phyloP scores from a whole-genome alignment of 1,140 invertebrate genomes.

The Camponotus vicinus region DNA sequence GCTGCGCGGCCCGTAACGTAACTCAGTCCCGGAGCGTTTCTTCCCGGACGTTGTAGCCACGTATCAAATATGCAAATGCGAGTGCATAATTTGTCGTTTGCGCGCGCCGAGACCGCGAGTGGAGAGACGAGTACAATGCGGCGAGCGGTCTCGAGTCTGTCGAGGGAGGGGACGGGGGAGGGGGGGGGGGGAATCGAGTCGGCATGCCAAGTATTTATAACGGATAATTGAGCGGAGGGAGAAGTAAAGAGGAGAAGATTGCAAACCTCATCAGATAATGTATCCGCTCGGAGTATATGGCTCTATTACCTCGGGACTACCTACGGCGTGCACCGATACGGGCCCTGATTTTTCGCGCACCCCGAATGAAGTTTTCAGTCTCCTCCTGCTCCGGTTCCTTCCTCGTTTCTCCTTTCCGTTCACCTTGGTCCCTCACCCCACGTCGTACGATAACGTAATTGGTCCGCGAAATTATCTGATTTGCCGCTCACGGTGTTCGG shows the following conservation, averaged over 20 bases:
- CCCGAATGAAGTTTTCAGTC: constrained; percentile 62
- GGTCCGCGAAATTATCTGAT: constrained; percentile 78
- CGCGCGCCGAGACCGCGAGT: constrained; percentile 51
- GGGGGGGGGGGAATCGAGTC: background rate
- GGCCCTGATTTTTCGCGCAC: constrained; percentile 34
- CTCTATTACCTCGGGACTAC: constrained; percentile 77
- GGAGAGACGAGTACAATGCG: constrained; percentile 72
- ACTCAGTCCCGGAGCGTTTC: constrained; percentile 71
- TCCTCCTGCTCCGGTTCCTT: background rate
- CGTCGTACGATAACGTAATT: constrained; percentile 75
- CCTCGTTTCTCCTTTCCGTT: background rate
- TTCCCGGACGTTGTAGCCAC: constrained; percentile 73
- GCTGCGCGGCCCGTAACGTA: constrained; percentile 66
- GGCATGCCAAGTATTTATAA: constrained; percentile 62
- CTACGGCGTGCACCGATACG: constrained; percentile 27
- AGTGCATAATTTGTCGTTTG: constrained; percentile 78
- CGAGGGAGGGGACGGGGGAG: background rate
- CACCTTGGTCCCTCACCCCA: constrained; percentile 10
- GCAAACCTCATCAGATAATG: constrained; percentile 79
- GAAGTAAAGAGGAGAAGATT: constrained; percentile 14
- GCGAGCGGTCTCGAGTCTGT: background rate
- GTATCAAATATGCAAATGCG: constrained; percentile 81
- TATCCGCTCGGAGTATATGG: constrained; percentile 59
- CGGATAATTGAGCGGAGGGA: background rate
- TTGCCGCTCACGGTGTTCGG: constrained; percentile 66